phyloP scores from a whole-genome alignment of 37 sponge, comb jelly and placozoan genomes.

The Eunapius fragilis region DNA sequence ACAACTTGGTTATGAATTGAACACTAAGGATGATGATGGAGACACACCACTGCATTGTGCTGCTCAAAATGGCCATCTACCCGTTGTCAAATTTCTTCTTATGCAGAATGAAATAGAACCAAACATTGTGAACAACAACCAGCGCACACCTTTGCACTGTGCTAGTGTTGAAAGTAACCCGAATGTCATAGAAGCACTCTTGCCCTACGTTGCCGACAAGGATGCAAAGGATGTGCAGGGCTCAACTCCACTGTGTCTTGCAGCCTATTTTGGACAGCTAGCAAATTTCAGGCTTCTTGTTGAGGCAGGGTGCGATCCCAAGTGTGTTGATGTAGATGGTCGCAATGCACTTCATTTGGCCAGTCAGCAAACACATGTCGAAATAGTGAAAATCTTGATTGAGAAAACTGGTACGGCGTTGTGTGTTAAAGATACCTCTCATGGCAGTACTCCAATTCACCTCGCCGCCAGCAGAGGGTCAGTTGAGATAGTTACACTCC shows the following conservation, averaged over 20 bases:
- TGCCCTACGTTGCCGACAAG: too few relatives aligned
- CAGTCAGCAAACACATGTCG: conserved; percentile 9
- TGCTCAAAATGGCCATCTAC: conserved; percentile 16
- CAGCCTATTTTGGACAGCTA: conserved; percentile 14
- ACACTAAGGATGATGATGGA: conserved; percentile 24
- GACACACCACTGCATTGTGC: conserved; percentile 56
- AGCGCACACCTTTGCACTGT: background rate
- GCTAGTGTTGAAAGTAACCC: background rate
- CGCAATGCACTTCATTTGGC: conserved; percentile 40
- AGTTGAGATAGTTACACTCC: conserved; percentile 4
- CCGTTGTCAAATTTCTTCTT: conserved; percentile 24
- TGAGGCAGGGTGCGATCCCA: background rate
- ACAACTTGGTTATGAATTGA: conserved; percentile 5
- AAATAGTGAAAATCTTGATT: background rate
- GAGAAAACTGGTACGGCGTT: background rate
- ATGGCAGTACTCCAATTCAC: conserved; percentile 59
- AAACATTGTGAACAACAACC: conserved; percentile 19
- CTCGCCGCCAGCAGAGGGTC: conserved; percentile 37
- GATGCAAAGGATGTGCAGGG: too few relatives aligned
- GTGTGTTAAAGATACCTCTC: conserved; percentile 10
- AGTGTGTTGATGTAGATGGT: conserved; percentile 15
- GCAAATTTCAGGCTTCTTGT: conserved; percentile 14
- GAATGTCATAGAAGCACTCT: too few relatives aligned
- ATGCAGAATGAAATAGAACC: background rate
- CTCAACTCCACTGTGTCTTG: background rate